Conservation (phyloP, 2,888 invertebrate genomes). For the Drosophila melanosoma region DNA sequence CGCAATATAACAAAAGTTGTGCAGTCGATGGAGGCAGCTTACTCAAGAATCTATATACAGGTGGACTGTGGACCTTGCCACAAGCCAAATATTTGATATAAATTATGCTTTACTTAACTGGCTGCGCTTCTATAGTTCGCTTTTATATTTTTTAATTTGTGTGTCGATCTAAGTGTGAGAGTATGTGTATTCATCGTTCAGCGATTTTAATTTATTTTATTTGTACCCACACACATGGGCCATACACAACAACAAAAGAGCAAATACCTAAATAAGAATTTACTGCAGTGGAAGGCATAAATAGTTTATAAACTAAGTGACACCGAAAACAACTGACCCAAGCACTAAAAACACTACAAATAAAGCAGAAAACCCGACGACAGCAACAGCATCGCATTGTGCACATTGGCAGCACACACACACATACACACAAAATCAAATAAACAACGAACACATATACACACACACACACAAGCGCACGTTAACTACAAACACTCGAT, state of each 20-base stretch:
- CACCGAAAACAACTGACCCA: conserved; percentile 76
- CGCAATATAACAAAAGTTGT: conserved; percentile 68
- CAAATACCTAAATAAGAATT: conserved; percentile 74
- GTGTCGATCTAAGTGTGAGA: conserved; percentile 6
- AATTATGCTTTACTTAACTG: conserved; percentile 43
- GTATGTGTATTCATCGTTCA: conserved; percentile 48
- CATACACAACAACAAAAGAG: conserved; percentile 44
- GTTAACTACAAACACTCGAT: conserved; percentile 67
- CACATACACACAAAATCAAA: conserved; percentile 14
- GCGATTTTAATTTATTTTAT: conserved; percentile 66
- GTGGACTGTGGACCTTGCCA: conserved; percentile 26
- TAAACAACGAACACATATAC: conserved; percentile 7
- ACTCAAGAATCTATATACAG: neutral
- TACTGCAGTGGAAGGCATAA: conserved; percentile 76
- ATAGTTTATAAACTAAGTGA: conserved; percentile 78
- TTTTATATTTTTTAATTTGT: conserved; percentile 11
- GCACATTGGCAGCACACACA: conserved; percentile 53
- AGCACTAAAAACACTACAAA: conserved; percentile 72
- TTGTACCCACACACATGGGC: conserved; percentile 46
- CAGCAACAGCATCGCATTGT: conserved; percentile 52
- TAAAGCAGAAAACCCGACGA: conserved; percentile 52
- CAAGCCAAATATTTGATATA: conserved; percentile 57
- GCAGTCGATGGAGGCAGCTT: conserved; percentile 30
- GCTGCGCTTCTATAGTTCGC: conserved; percentile 10
- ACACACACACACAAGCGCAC: conserved; percentile 13